Base-by-base conservation (phyloP, 1,140 invertebrate species). In the Meloidogyne floridensis region DNA sequence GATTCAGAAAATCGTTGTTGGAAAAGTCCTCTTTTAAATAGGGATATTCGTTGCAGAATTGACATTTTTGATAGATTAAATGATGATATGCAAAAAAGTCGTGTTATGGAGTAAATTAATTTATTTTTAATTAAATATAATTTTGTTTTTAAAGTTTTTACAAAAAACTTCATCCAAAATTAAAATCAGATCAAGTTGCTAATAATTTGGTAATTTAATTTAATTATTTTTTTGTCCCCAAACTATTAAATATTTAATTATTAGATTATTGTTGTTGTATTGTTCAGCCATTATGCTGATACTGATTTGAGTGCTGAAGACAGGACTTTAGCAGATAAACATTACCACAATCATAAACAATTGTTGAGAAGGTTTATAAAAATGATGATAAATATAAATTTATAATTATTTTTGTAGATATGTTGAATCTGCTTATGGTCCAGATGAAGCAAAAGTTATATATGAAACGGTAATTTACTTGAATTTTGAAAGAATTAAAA, bases 31-130 rank as follows among this genome's bases (percentile, higher is more conserved):
- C 74, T 86, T 20, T 53, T 84, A 15, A 76, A 56, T 15, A 73
- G 32, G n/a, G 65, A 79, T 47, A 79, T 79, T 77, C 75, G 75
- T 42, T 80, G 88, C 42, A 83, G 83, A 13, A 80, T 86, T 77
- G 80, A 88, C 56, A 87, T 87, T 81, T 88, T 87, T 69, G 87
- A 88, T 43, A 81, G 86, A 80, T 51, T 87, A 47, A 87, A 88
- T 43, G 83, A 87, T 74, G 76, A 70, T 18, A 80, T 76, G 69
- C 83, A 84, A 43, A 87, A 87, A 51, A 74, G 56, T 5, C 56
- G 84, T 51, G 82, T 87, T 59, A 82, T 75, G 65, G 71, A 13
- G 5, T 13, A 80, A 70, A 75, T 73, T 83, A 20, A 2, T 13
- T 71, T 20, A 20, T 32, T 80, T 18, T 32, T n/a, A 5, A 15